These are phyloP conservation scores for Lapara coniferarum DNA, from an alignment of 2,888 invertebrate species.

Conservation along the genomic window DNA sequence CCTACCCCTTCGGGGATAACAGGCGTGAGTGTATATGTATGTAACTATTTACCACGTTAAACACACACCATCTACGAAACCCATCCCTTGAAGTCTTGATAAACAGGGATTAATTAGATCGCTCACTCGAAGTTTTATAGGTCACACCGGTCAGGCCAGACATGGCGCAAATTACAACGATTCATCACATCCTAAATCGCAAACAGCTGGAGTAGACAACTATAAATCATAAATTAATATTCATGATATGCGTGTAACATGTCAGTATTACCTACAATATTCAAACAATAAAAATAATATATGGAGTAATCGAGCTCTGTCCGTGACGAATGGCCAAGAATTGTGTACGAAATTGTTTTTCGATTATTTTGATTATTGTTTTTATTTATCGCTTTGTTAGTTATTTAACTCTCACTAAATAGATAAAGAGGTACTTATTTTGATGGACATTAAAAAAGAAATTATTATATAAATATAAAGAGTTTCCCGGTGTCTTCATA, in stretches of 20 bases:
- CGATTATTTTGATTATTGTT: background rate
- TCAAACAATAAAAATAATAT: conserved; percentile 21
- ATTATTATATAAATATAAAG: too few relatives aligned
- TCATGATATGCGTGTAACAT: conserved; percentile 45
- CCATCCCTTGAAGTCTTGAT: conserved; percentile 18
- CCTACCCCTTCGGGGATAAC: too few relatives aligned
- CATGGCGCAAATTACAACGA: conserved; percentile 57
- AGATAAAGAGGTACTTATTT: too few relatives aligned
- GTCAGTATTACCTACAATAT: conserved; percentile 37
- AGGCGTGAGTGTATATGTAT: too few relatives aligned
- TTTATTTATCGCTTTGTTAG: background rate
- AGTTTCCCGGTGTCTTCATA: too few relatives aligned
- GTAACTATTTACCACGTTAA: too few relatives aligned
- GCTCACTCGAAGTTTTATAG: conserved; percentile 41
- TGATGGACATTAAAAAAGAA: too few relatives aligned
- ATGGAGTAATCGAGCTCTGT: background rate
- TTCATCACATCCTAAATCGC: conserved; percentile 57
- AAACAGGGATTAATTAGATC: conserved; percentile 35
- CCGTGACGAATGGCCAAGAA: background rate
- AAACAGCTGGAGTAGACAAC: conserved; percentile 59
- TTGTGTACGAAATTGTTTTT: background rate
- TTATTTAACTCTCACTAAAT: too few relatives aligned
- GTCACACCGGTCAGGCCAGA: conserved; percentile 40
- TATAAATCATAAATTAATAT: conserved; percentile 65
- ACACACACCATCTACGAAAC: background rate